Evolutionary conservation across 2,113 vertebrate species (phyloP), one percentile per base, ranked within the genome.

Genomic region (Plestiodon gilberti): DNA sequence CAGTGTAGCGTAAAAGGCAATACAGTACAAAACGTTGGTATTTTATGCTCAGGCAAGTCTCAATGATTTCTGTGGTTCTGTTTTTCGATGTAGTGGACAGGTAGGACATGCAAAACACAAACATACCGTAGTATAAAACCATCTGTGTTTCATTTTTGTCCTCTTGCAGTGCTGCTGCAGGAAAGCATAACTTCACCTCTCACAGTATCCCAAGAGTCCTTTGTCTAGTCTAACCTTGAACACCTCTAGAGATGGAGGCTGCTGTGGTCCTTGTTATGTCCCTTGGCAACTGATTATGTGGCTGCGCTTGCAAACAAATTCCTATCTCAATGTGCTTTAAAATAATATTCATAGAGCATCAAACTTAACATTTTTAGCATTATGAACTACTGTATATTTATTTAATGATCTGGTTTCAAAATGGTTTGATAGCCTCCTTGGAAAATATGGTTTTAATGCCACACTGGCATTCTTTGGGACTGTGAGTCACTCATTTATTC

Each of bases 301-400:
- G 28, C 35, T 0, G 48, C 13, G 87, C 74, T 2, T 25, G 48
- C 3, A 0, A 35, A 33, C 1, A 0, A 67, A 83, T 0, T 0
- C 33, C 62, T 0, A 11, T 25, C 40, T 78, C 65, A 30, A 71
- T 61, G 87, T 73, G 0, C 1, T 25, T 1, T 25, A 30, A 81
- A 67, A 38, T 4, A 10, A 8, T 0, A 0, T 22, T 25, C 15
- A 0, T 0, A 11, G 73, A 28, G 33, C 78, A 69, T 28, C 0
- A 0, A 8, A n/a, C n/a, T 0, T 0, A n/a, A n/a, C n/a, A n/a
- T n/a, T n/a, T n/a, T n/a, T n/a, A n/a, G n/a, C n/a, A n/a, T n/a
- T n/a, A n/a, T n/a, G n/a, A n/a, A n/a, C n/a, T n/a, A n/a, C n/a
- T n/a, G n/a, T n/a, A n/a, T n/a, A n/a, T n/a, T n/a, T n/a, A n/a